A percentile compares a stretch with the other conserved stretches of the same genome.
These are phyloP conservation scores for Tragulus kanchil DNA, from an alignment of 2,113 vertebrate species.

Conservation along the genomic window DNA sequence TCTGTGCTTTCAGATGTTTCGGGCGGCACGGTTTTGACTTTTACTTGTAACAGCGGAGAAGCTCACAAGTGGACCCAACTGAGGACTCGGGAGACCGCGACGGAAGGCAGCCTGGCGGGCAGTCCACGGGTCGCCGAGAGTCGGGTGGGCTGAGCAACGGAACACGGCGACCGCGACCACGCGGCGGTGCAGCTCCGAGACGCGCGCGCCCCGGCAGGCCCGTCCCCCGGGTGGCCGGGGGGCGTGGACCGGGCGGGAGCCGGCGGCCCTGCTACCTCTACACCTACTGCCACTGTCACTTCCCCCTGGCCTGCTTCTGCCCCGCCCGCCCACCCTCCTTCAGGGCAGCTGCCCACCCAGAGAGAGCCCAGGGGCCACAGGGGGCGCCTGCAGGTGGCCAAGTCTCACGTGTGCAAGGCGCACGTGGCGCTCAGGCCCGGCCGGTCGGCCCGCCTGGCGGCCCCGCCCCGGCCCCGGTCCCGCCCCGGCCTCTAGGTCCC, in stretches of 20 bases:
- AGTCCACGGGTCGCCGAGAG: background rate
- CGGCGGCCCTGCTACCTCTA: background rate
- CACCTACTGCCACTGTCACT: too few relatives aligned
- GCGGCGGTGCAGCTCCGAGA: background rate
- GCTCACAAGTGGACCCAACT: background rate
- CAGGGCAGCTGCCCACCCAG: rapidly evolving
- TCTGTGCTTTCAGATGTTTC: background rate
- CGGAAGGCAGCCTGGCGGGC: background rate
- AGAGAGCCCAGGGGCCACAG: rapidly evolving
- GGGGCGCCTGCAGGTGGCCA: background rate
- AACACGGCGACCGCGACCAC: too few relatives aligned
- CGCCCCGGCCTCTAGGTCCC: background rate
- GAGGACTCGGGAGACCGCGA: background rate
- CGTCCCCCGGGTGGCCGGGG: rapidly evolving
- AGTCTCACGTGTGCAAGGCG: background rate
- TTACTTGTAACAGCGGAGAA: background rate
- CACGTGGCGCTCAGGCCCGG: rapidly evolving
- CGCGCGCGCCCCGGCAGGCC: rapidly evolving
- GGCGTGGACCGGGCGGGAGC: background rate
- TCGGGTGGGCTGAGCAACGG: background rate
- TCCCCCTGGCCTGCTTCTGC: background rate
- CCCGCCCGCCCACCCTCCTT: background rate
- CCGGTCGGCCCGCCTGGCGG: too few relatives aligned
- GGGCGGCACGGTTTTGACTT: background rate
- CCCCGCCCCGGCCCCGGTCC: rapidly evolving